Percentiles rank a stretch among this genome's conserved stretches.
Evolutionary conservation across 2,113 vertebrate species (phyloP).

Genomic region (Lycocorax pyrrhopterus): DNA sequence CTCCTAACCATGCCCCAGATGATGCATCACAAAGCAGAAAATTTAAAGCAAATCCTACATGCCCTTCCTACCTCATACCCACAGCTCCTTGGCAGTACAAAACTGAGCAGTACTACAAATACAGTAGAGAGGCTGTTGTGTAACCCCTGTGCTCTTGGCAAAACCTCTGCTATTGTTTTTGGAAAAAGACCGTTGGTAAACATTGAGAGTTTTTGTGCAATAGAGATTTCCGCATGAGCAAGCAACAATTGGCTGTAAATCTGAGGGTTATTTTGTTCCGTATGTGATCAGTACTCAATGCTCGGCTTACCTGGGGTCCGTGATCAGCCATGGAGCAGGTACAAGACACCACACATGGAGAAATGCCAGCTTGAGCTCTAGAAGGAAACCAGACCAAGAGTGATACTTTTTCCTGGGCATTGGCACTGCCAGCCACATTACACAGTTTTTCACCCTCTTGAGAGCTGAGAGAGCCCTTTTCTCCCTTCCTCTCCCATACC

Average conservation of each 20-base stretch:
- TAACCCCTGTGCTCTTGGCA: background rate
- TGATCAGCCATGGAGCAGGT: background rate
- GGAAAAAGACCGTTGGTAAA: background rate
- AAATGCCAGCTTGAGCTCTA: background rate
- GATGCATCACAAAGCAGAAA: background rate
- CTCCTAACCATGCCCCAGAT: background rate
- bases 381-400: background rate
- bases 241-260: background rate
- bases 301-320: background rate
- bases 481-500: background rate
- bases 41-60: background rate
- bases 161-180: background rate
- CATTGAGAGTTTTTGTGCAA: background rate
- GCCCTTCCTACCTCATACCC: background rate
- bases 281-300: background rate
- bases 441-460: background rate
- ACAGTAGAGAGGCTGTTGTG: background rate
- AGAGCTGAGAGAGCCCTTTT: background rate
- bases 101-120: background rate
- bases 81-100: background rate
- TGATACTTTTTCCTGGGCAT: background rate
- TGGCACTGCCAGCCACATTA: background rate
- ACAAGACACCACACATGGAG: background rate
- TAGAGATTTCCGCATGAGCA: background rate
- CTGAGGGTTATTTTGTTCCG: background rate